Evolutionary conservation across 2,888 invertebrate species (phyloP).

Genomic region (Meandrusa payeni): DNA sequence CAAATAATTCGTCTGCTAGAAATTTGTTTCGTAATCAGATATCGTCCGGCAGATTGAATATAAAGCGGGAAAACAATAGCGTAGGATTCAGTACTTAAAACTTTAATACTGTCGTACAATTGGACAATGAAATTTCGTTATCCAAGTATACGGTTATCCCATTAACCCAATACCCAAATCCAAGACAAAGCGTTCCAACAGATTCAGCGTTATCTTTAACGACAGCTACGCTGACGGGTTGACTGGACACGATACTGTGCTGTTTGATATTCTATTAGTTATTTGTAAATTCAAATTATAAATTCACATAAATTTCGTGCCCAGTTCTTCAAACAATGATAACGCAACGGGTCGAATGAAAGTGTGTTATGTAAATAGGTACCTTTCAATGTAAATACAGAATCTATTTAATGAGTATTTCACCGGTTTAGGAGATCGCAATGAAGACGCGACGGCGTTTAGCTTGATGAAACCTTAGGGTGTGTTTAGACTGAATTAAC

Average conservation of each 20-base stretch:
- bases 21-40: too few relatives aligned
- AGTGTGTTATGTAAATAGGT: constrained; percentile 24
- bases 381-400: constrained; percentile 24
- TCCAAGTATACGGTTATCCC: constrained; percentile 3
- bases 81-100: too few relatives aligned
- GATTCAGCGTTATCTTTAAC: constrained; percentile 14
- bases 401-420: constrained; percentile 19
- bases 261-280: constrained; percentile 16
- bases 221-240: constrained; percentile 13
- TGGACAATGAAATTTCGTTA: constrained; percentile 14
- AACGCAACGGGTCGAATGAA: constrained; percentile 15
- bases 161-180: constrained; percentile 7
- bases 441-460: constrained; percentile 8
- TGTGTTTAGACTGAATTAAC: constrained; percentile 2
- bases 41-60: too few relatives aligned
- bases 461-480: constrained; percentile 13
- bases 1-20: too few relatives aligned
- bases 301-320: constrained; percentile 21
- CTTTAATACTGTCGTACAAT: not conserved
- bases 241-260: constrained; percentile 15
- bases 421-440: constrained; percentile 15
- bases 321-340: constrained; percentile 23
- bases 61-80: too few relatives aligned
- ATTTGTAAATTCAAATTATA: constrained; percentile 15
- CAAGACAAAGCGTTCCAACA: constrained; percentile 12